Base-by-base conservation (phyloP, 2,888 invertebrate species). In the Atrina japonica region DNA sequence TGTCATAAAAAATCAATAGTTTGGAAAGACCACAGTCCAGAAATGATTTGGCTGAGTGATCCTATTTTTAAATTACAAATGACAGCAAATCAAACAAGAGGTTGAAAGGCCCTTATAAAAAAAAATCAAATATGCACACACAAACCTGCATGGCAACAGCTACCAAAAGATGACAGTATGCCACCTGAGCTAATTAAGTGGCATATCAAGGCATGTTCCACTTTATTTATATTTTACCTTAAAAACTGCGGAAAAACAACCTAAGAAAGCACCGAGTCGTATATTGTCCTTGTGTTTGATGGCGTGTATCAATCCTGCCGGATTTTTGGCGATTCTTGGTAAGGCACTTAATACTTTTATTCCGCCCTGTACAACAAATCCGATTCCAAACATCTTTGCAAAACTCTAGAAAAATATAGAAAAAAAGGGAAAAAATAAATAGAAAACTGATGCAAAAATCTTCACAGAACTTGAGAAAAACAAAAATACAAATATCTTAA, bases 201-300 rank as follows among this genome's bases (percentile, higher is more conserved):
- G n/a, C n/a, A n/a, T n/a, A n/a, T n/a, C n/a, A n/a, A n/a, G n/a
- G n/a, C n/a, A n/a, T n/a, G n/a, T n/a, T n/a, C n/a, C n/a, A n/a
- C n/a, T n/a, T n/a, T n/a, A n/a, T n/a, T n/a, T n/a, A n/a, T n/a
- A n/a, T n/a, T n/a, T 89, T 90, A 95, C 95, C 91, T 94, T 93
- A 86, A 93, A 95, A 43, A 94, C 86, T 56, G 93, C 93, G 5
- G 94, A 92, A 86, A 94, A 95, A 77, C 93, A 93, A 56, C 94
- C 95, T 78, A 95, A 91, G 85, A 94, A 95, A 58, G 93, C 88
- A 45, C 94, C 95, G 74, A 95, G 78, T 49, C 78, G 77, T 35
- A 85, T 56, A 66, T 83, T 87, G 53, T 79, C 80, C 23, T 25
- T 67, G 55, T 83, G 83, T 35, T 80, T 67, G n/a, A 86, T n/a